Evolutionary conservation across 2,888 invertebrate species (phyloP).

Genomic region (Archaeoteleia sp.): DNA sequence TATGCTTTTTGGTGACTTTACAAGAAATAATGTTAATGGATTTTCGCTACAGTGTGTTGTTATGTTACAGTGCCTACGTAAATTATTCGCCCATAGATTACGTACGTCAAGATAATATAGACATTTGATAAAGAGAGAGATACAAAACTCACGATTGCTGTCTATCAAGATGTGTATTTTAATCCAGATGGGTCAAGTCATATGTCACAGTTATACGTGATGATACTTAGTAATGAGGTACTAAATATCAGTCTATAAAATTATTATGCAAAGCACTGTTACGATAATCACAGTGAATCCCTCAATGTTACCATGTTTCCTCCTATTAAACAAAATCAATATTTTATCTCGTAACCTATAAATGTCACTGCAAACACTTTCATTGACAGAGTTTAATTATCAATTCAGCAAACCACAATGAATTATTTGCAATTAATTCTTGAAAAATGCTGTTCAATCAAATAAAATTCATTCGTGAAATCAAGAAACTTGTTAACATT

Average conservation of each 20-base stretch:
- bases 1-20: too few relatives aligned
- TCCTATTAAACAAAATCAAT: constrained; percentile 43
- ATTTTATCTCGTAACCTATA: constrained; percentile 17
- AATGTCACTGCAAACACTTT: constrained; percentile 9
- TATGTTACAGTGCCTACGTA: constrained; percentile 27
- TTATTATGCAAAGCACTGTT: constrained; percentile 25
- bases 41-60: constrained; percentile 2
- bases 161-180: constrained; percentile 23
- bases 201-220: constrained; percentile 41
- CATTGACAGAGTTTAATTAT: constrained; percentile 12
- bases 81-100: constrained; percentile 15
- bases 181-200: constrained; percentile 34
- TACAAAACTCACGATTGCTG: constrained; percentile 37
- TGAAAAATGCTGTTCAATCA: constrained; percentile 1
- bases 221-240: constrained; percentile 21
- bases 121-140: neutral
- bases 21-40: neutral
- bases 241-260: constrained; percentile 37
- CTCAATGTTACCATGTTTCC: constrained; percentile 40
- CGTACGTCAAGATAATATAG: neutral
- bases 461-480: neutral
- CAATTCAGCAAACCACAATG: constrained; percentile 5
- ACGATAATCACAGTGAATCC: constrained; percentile 36
- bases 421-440: constrained; percentile 6
- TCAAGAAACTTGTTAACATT: too few relatives aligned